A percentile compares a stretch with the other conserved stretches of the same genome.
phyloP scores from a whole-genome alignment of 2,113 vertebrate genomes.

The Eupsittula cactorum region DNA sequence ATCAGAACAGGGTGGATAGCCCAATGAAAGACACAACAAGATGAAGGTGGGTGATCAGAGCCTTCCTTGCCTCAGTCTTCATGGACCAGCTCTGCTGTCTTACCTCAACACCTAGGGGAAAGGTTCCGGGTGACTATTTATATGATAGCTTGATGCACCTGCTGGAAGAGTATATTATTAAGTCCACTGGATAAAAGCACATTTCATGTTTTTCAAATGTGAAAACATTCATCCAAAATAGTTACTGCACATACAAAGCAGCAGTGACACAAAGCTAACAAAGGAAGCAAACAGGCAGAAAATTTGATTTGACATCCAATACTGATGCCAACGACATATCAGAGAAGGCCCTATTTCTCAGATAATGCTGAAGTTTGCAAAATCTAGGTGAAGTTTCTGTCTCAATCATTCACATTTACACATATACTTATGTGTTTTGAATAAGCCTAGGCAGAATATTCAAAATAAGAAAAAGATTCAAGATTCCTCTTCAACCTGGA shows the following conservation, averaged over 20 bases:
- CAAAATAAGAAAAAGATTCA: neutral
- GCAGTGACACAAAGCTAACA: neutral
- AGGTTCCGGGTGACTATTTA: neutral
- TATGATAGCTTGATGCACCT: neutral
- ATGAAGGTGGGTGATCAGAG: rapidly evolving
- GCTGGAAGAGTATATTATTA: neutral
- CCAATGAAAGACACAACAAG: neutral
- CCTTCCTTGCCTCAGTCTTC: neutral
- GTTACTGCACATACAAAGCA: neutral
- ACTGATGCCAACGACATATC: neutral
- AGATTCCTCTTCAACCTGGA: neutral
- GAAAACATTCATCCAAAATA: neutral
- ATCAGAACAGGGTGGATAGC: neutral
- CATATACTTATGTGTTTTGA: neutral
- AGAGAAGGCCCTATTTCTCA: neutral
- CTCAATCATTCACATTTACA: neutral
- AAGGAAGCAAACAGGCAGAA: neutral
- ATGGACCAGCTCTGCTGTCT: neutral
- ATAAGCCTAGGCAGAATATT: neutral
- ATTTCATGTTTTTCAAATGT: neutral
- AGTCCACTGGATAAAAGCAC: neutral
- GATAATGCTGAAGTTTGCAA: neutral
- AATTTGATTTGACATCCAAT: neutral
- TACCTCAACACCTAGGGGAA: neutral
- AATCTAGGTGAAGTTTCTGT: neutral